Evolutionary conservation across 2,888 invertebrate species (phyloP).

Genomic region (Tinea pellionella): DNA sequence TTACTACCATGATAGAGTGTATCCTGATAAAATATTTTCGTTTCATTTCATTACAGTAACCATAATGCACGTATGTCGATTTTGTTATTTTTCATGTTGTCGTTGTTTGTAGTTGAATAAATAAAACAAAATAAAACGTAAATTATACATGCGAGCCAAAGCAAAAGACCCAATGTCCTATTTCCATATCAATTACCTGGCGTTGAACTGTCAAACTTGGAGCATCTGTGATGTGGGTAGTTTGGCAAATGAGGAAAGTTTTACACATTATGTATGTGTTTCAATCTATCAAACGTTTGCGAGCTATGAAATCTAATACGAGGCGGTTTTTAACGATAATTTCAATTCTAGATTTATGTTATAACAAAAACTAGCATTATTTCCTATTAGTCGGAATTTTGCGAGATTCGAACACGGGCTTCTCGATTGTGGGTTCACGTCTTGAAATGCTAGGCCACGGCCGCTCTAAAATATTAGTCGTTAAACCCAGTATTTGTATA

Average conservation of each 20-base stretch:
- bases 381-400: no score
- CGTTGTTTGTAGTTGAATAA: no score
- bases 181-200: slow-evolving; percentile 12
- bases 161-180: background rate
- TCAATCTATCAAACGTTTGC: slow-evolving; percentile 8
- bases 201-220: slow-evolving; percentile 7
- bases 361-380: background rate
- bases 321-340: background rate
- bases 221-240: slow-evolving; percentile 11
- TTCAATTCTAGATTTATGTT: background rate
- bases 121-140: background rate
- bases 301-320: background rate
- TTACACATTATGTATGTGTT: background rate
- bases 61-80: no score
- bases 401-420: no score
- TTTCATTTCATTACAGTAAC: no score
- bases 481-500: no score
- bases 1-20: no score
- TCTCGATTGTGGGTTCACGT: no score
- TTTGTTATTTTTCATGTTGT: no score
- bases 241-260: slow-evolving; percentile 12
- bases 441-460: no score
- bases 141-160: background rate
- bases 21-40: no score
- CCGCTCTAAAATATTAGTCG: no score